These are phyloP conservation scores for Cephalopholis sonnerati DNA, from an alignment of 2,113 vertebrate genomes.

Conservation along the genomic window DNA sequence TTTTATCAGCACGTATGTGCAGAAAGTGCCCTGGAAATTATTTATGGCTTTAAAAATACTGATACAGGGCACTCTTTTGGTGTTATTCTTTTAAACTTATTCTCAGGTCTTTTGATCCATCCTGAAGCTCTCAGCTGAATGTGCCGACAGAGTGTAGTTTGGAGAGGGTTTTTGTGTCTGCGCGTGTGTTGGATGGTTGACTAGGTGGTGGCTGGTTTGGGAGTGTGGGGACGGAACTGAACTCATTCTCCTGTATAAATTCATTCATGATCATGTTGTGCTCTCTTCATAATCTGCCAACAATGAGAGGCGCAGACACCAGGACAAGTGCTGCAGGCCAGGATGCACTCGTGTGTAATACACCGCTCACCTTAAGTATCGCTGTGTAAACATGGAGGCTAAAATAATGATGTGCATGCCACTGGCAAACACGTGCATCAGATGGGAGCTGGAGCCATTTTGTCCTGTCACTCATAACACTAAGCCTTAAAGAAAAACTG, in stretches of 20 bases:
- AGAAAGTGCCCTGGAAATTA: constrained; percentile 78
- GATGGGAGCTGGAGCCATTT: constrained; percentile 43
- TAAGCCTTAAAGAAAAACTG: constrained; percentile 38
- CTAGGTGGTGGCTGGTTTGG: constrained; percentile 8
- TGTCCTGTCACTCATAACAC: constrained; percentile 50
- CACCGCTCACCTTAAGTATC: constrained; percentile 30
- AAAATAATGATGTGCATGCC: constrained; percentile 46
- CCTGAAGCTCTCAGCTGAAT: constrained; percentile 57
- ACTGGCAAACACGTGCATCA: constrained; percentile 50
- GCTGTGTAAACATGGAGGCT: constrained; percentile 17
- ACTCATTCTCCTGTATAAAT: constrained; percentile 52
- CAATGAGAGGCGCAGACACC: constrained; percentile 13
- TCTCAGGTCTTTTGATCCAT: constrained; percentile 65
- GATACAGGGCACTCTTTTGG: constrained; percentile 66
- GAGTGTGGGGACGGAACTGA: constrained; percentile 12
- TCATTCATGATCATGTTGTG: constrained; percentile 51
- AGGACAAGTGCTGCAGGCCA: constrained; percentile 25
- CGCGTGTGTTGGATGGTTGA: constrained; percentile 31
- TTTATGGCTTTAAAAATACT: constrained; percentile 81
- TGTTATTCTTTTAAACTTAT: constrained; percentile 70
- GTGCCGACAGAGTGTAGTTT: constrained; percentile 48
- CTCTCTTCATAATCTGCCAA: constrained; percentile 49
- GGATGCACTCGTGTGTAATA: constrained; percentile 27
- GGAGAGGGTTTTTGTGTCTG: constrained; percentile 19
- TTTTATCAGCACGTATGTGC: constrained; percentile 81